phyloP scores from a whole-genome alignment of 2,113 vertebrate species.

The Silurus glanis region DNA sequence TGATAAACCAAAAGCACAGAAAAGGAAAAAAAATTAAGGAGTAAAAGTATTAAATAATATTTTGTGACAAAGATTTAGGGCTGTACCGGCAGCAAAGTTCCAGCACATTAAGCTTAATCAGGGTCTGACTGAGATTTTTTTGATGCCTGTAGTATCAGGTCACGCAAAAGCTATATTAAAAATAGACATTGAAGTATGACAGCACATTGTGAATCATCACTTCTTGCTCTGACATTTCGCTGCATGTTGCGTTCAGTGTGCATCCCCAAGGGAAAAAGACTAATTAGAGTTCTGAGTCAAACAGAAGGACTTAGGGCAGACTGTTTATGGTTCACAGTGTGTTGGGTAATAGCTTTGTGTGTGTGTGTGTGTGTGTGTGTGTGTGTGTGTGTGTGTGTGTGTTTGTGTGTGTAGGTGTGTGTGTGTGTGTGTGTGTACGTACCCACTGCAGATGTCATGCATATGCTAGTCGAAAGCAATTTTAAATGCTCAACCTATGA shows the following conservation, averaged over 20 bases:
- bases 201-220: slow-evolving; percentile 61
- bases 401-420: neutral
- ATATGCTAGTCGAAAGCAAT: neutral
- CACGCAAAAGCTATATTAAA: slow-evolving; percentile 50
- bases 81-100: neutral
- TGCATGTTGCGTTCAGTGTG: slow-evolving; percentile 52
- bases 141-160: slow-evolving; percentile 18
- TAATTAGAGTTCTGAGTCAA: slow-evolving; percentile 59
- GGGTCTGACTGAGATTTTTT: slow-evolving; percentile 12
- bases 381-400: neutral
- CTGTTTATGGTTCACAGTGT: slow-evolving; percentile 32
- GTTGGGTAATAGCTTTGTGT: slow-evolving; percentile 16
- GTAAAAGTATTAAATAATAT: neutral
- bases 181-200: slow-evolving; percentile 48
- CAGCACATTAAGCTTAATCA: slow-evolving; percentile 26
- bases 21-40: neutral
- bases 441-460: neutral
- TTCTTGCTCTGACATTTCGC: slow-evolving; percentile 47
- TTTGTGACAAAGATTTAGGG: neutral
- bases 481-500: slow-evolving; percentile 1
- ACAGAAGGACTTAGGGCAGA: slow-evolving; percentile 40
- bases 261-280: slow-evolving; percentile 50
- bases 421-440: neutral
- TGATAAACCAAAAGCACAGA: neutral
- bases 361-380: slow-evolving; percentile 25